Conservation (phyloP, 2,113 vertebrate species). For the Parotia lawesii region DNA sequence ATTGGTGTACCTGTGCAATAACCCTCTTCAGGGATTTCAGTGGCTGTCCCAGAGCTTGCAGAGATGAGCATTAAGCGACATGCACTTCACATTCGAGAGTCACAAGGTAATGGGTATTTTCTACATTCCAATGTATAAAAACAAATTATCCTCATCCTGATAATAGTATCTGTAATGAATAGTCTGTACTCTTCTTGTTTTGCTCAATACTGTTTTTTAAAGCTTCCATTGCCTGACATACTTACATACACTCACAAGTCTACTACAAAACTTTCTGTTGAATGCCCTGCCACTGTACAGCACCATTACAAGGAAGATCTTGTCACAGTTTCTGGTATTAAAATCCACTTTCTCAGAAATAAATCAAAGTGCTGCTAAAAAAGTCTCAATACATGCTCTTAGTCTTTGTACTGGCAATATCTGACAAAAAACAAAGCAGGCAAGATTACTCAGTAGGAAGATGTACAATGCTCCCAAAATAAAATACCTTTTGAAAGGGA, state of each 20-base stretch:
- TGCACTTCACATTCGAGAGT: not conserved
- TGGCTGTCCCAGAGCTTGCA: not conserved
- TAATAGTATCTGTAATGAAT: not conserved
- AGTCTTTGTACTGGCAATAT: not conserved
- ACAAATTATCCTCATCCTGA: not conserved
- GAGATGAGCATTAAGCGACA: not conserved
- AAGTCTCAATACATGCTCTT: not conserved
- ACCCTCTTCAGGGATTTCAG: accelerated
- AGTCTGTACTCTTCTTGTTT: not conserved
- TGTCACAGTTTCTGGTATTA: not conserved
- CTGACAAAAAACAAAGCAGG: not conserved
- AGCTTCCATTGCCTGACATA: not conserved
- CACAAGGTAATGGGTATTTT: not conserved
- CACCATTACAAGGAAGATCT: not conserved
- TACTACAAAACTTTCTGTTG: not conserved
- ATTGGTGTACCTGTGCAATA: not conserved
- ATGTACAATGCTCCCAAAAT: not conserved
- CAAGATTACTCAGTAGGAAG: not conserved
- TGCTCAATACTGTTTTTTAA: not conserved
- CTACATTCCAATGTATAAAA: not conserved
- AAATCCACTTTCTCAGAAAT: conserved; percentile 7
- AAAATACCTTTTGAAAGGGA: not conserved
- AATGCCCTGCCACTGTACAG: not conserved
- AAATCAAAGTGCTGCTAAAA: not conserved
- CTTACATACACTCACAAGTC: not conserved